Evolutionary conservation across 2,888 invertebrate genomes (phyloP), one percentile per base, ranked within the genome.

Genomic region (Himalopsyche tibetana): DNA sequence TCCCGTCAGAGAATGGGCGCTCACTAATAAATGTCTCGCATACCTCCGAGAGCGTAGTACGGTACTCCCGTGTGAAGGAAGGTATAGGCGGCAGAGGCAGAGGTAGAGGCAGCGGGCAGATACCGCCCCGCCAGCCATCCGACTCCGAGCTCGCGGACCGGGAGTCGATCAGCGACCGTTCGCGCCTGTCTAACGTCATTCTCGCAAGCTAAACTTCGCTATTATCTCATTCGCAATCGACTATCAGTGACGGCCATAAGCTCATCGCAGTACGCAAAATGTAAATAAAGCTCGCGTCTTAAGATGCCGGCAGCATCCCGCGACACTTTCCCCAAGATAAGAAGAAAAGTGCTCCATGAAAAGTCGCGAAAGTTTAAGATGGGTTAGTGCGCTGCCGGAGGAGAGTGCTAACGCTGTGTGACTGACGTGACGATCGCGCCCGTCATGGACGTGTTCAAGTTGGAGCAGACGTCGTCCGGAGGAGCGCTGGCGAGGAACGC

Each of bases 401-500:
- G 74, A 36, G 36, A 74, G 74, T 74, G 74, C 36, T 74, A 38
- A 38, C 74, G 74, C 74, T 38, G 74, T 36, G 74, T 74, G 74
- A 74, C 74, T 74, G 74, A 74, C 74, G 74, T 74, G 74, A 74
- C 74, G 80, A 19, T 51, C 80, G 85, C 74, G 74, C 85, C 85
- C 84, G 85, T 82, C 86, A 88, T 88, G 89, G 88, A 87, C 87
- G 88, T 86, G 85, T 87, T 82, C 85, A 87, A 87, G 87, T 55
- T 79, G 84, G 88, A 85, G 86, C 84, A 87, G 84, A 86, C 87
- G 86, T 84, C 87, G 83, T 87, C 87, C 94, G 74, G 74, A 74
- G 90, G 93, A 93, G 92, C 94, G 94, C 92, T 94, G 94, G 91
- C 91, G 95, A 91, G 94, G 94, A 91, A 95, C 89, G 91, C 94